A percentile compares a stretch with the other conserved stretches of the same genome.
Conservation (phyloP, 2,113 vertebrate genomes). For the Corythornis madagascariensis region DNA sequence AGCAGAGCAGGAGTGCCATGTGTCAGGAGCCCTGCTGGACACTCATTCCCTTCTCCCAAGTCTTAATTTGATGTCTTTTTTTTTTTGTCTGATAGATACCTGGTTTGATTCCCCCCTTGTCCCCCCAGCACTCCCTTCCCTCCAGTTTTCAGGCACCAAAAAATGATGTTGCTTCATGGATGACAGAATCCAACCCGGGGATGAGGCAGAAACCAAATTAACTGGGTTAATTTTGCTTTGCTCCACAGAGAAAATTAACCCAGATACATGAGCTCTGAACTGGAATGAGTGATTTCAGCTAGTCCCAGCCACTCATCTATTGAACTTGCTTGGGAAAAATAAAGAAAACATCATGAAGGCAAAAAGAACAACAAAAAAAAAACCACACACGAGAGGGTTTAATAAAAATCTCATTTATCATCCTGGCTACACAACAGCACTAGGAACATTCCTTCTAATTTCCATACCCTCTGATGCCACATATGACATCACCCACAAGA, state of each 20-base stretch:
- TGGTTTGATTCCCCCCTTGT: background rate
- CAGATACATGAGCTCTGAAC: background rate
- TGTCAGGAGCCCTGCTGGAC: background rate
- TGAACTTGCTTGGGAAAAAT: background rate
- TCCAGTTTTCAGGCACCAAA: background rate
- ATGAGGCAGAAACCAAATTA: background rate
- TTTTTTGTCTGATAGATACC: background rate
- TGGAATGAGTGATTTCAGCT: background rate
- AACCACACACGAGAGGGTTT: background rate
- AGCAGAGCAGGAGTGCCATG: rapidly evolving
- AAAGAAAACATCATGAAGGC: background rate
- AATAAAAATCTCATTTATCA: background rate
- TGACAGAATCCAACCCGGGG: background rate
- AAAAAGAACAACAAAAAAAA: background rate
- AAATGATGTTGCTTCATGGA: background rate
- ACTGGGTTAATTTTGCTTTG: background rate
- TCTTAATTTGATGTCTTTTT: background rate
- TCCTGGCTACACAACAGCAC: background rate
- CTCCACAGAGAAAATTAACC: background rate
- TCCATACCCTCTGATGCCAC: background rate
- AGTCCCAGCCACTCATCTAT: background rate
- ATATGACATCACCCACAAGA: background rate
- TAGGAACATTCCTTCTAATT: background rate
- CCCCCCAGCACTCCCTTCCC: background rate
- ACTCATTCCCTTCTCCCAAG: background rate